These are phyloP conservation scores for Zoroaster sp. DNA, from an alignment of 53 echinoderm and acorn worm species.

Conservation along the genomic window DNA sequence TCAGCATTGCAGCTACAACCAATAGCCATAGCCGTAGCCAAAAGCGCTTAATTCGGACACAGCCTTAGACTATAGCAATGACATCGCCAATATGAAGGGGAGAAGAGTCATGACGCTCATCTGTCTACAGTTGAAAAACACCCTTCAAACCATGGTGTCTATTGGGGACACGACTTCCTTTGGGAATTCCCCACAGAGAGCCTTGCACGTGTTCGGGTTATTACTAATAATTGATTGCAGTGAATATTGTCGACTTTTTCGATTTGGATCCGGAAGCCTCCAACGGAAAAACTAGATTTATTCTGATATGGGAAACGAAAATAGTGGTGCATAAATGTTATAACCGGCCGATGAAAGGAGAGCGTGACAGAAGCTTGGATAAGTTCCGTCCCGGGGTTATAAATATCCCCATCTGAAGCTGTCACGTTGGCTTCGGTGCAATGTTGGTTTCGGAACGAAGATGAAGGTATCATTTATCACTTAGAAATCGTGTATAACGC, in stretches of 20 bases:
- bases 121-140: slow-evolving; percentile 37
- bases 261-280: neutral
- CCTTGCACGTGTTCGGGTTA: slow-evolving; percentile 6
- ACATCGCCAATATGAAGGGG: neutral
- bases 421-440: slow-evolving; percentile 11
- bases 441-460: neutral
- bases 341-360: neutral
- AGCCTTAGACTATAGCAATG: too few species aligned
- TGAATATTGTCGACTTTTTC: neutral
- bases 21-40: too few species aligned
- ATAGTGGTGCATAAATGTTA: slow-evolving; percentile 19
- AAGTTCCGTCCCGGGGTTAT: slow-evolving; percentile 1
- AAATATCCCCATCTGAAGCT: neutral
- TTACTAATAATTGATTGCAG: slow-evolving; percentile 3
- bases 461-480: neutral
- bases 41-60: too few species aligned
- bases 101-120: slow-evolving; percentile 18
- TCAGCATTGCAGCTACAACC: too few species aligned
- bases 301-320: neutral
- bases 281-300: slow-evolving; percentile 6
- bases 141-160: slow-evolving; percentile 7
- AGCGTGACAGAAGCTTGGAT: neutral
- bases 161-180: slow-evolving; percentile 49
- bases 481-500: neutral
- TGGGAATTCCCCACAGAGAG: neutral